A percentile compares a stretch with the other conserved stretches of the same genome.
Evolutionary conservation across 2,113 vertebrate genomes (phyloP).

Genomic region (Caloenas nicobarica): DNA sequence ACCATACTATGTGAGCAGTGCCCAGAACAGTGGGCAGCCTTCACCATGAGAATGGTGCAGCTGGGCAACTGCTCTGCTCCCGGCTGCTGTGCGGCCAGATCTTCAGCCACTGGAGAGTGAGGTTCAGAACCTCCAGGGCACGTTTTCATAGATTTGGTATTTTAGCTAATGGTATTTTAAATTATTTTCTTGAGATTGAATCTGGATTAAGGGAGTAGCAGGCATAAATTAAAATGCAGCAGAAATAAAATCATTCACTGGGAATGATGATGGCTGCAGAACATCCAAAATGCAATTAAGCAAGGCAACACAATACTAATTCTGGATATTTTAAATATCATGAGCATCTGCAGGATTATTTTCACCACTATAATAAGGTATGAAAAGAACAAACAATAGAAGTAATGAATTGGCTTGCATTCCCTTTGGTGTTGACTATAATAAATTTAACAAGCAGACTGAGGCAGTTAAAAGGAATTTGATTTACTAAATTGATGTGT

Average conservation of each 20-base stretch:
- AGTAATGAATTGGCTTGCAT: not conserved
- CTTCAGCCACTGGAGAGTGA: not conserved
- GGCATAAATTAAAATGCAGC: rapidly evolving
- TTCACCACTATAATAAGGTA: not conserved
- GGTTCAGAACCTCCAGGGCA: not conserved
- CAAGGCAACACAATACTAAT: not conserved
- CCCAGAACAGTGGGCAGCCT: rapidly evolving
- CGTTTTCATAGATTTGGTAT: not conserved
- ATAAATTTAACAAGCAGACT: not conserved
- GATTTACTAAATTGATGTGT: not conserved
- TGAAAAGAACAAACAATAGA: not conserved
- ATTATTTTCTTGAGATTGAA: not conserved
- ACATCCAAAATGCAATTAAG: not conserved
- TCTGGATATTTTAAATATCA: not conserved
- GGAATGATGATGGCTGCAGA: not conserved
- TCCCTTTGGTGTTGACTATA: not conserved
- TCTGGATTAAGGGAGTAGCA: not conserved
- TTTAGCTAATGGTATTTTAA: not conserved
- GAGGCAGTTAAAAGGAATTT: not conserved
- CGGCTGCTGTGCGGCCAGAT: not conserved
- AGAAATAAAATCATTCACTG: not conserved
- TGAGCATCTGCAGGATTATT: not conserved
- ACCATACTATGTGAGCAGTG: not conserved
- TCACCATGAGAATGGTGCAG: not conserved
- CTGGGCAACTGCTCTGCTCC: not conserved